Evolutionary conservation across 2,888 invertebrate species (phyloP).

Genomic region (Congeria kusceri): DNA sequence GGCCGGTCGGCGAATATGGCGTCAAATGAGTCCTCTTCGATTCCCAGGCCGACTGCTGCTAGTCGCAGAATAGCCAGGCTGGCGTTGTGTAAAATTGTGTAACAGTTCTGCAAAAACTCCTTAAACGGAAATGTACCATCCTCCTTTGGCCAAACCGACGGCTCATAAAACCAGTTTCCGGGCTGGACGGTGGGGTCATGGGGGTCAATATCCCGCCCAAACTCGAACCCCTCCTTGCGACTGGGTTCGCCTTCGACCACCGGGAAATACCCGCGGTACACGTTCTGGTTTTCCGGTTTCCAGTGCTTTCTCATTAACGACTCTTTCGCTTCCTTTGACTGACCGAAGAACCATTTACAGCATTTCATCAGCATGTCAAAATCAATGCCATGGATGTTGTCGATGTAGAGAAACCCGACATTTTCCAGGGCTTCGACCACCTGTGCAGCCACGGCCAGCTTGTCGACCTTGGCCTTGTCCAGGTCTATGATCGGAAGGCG

Average conservation of each 20-base stretch:
- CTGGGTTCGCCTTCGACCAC: slow-evolving; percentile 66
- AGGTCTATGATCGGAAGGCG: slow-evolving; percentile 70
- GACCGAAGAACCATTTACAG: slow-evolving; percentile 70
- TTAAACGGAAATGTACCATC: slow-evolving; percentile 66
- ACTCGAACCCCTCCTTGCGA: slow-evolving; percentile 75
- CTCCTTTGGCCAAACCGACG: slow-evolving; percentile 71
- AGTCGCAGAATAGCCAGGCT: slow-evolving; percentile 68
- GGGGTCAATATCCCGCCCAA: slow-evolving; percentile 61
- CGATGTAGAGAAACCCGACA: slow-evolving; percentile 72
- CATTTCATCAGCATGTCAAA: slow-evolving; percentile 59
- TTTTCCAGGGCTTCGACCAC: slow-evolving; percentile 71
- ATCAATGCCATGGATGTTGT: slow-evolving; percentile 68
- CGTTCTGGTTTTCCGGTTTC: slow-evolving; percentile 65
- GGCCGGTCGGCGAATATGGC: slow-evolving; percentile 68
- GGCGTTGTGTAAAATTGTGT: slow-evolving; percentile 57
- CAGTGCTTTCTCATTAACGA: slow-evolving; percentile 61
- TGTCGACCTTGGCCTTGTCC: slow-evolving; percentile 58
- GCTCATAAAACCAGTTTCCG: slow-evolving; percentile 71
- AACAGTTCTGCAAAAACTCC: slow-evolving; percentile 57
- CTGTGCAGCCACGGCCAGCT: slow-evolving; percentile 54
- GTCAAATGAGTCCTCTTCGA: slow-evolving; percentile 70
- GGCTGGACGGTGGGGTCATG: slow-evolving; percentile 58
- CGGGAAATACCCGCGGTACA: slow-evolving; percentile 75
- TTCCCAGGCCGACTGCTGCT: slow-evolving; percentile 68
- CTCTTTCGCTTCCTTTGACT: slow-evolving; percentile 59